Base-by-base conservation (phyloP, 2,113 vertebrate species). In the Gadus chalcogrammus region DNA sequence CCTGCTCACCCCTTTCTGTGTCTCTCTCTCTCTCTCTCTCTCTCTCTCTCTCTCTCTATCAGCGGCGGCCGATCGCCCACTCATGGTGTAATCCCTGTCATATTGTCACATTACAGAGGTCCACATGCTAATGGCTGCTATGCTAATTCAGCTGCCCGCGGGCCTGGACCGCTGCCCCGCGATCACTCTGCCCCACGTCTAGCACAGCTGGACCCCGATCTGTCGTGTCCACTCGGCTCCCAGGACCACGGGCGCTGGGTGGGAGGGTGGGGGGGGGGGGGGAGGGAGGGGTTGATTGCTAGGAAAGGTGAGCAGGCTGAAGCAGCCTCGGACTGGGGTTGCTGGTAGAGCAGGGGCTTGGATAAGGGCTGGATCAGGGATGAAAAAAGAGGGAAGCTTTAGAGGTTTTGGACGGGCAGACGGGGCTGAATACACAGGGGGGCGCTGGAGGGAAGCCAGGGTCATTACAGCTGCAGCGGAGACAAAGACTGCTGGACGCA, bases 31-130 rank as follows among this genome's bases (percentile, higher is more conserved):
- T n/a, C n/a, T n/a, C n/a, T n/a, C n/a, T n/a, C n/a, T n/a, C n/a
- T n/a, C n/a, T n/a, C n/a, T n/a, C 73, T 78, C 42, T 27, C 24
- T 63, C 58, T 67, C 75, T 38, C 31, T 31, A 31, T 31, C 31
- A 31, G 69, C 67, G 69, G 75, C 67, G 76, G 72, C 73, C 76
- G 59, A 73, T 74, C 68, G 70, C 68, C 83, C 81, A 73, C 75
- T 79, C 76, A 81, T 71, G 79, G 78, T 80, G 75, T 87, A 87
- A 88, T 89, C 87, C 81, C 69, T 87, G 82, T 86, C 88, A 90
- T 88, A 90, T 86, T 91, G 88, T 89, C 86, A 85, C 70, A 87
- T 89, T 89, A 90, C 87, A 80, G 79, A 80, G 86, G 85, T 87
- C 89, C 88, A 91, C 80, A 85, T 85, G 88, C 84, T 89, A 90